phyloP scores from a whole-genome alignment of 2,888 invertebrate species.

The Abrostola tripartita region DNA sequence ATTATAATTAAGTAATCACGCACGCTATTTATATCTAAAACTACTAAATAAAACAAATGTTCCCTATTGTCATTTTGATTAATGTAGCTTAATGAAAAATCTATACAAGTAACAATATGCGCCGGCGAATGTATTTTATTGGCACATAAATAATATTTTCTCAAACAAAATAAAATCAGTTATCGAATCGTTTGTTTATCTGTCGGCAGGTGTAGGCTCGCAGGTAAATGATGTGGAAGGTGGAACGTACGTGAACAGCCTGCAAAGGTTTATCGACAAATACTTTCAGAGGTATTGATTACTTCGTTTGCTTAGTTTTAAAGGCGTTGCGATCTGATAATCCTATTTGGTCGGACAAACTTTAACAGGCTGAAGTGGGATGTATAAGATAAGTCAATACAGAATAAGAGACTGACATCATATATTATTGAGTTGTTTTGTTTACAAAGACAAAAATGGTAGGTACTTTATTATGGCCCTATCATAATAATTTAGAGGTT shows the following conservation, averaged over 20 bases:
- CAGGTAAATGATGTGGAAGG: slow-evolving; percentile 71
- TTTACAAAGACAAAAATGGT: slow-evolving; percentile 47
- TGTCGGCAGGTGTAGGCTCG: slow-evolving; percentile 65
- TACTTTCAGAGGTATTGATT: slow-evolving; percentile 44
- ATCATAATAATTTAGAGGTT: slow-evolving; percentile 69
- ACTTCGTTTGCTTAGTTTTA: slow-evolving; percentile 30
- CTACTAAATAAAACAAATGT: slow-evolving; percentile 13
- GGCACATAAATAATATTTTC: slow-evolving; percentile 57
- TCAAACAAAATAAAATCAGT: slow-evolving; percentile 68
- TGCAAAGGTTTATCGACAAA: slow-evolving; percentile 50
- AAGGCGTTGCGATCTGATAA: slow-evolving; percentile 36
- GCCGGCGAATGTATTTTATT: slow-evolving; percentile 49
- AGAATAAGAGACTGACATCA: slow-evolving; percentile 19
- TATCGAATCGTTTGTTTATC: slow-evolving; percentile 72
- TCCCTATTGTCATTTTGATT: slow-evolving; percentile 31
- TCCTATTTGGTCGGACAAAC: slow-evolving; percentile 38
- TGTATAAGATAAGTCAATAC: slow-evolving; percentile 30
- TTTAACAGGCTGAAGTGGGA: slow-evolving; percentile 30
- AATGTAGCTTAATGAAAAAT: slow-evolving; percentile 42
- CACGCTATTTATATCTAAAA: slow-evolving; percentile 14
- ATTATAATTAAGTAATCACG: slow-evolving; percentile 36
- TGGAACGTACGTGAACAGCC: slow-evolving; percentile 61
- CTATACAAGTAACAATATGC: slow-evolving; percentile 29
- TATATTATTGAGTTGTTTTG: slow-evolving; percentile 39
- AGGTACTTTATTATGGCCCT: slow-evolving; percentile 58